Evolutionary conservation across 2,888 invertebrate genomes (phyloP), one percentile per base, ranked within the genome.

Genomic region (Monochamus alternatus): DNA sequence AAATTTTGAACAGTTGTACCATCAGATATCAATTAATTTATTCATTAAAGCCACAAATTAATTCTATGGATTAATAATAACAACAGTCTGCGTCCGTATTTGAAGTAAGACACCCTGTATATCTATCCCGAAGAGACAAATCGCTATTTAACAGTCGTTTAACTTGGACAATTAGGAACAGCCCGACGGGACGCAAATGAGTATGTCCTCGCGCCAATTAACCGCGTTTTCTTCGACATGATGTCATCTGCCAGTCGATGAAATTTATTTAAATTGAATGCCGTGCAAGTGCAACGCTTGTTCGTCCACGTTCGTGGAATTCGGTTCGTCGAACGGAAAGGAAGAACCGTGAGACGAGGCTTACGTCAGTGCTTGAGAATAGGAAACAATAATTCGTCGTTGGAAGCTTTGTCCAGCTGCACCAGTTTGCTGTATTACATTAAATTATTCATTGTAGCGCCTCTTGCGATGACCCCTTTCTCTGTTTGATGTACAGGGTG

Each of bases 251-350:
- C 14, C n/a, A 9, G 55, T 55, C 7, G 55, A 55, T n/a, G 3
- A 55, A 55, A 55, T 55, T 55, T 55, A 55, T 55, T 55, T 55
- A 55, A 55, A 55, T 55, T 55, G 55, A n/a, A 55, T 55, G 14
- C n/a, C 14, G 14, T 55, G 55, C 55, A 55, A 38, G 55, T 55
- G 7, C 5, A 55, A 55, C 14, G 12, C 55, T 55, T 14, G 5
- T 55, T 55, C 14, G 55, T 55, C n/a, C 7, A 14, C 14, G n/a
- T 55, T 22, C 55, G 7, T 3, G 55, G 55, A 55, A 55, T 55
- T 55, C n/a, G 7, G 55, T 14, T 55, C 55, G n/a, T 55, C n/a
- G 55, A n/a, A 55, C 55, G n/a, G 1, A 55, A 55, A 14, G 14
- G 55, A n/a, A 12, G 14, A 55, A 22, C 38, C 38, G 38, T 38